Evolutionary conservation across 2,888 invertebrate genomes (phyloP), one percentile per base, ranked within the genome.

Genomic region (Hanleya hanleyi): DNA sequence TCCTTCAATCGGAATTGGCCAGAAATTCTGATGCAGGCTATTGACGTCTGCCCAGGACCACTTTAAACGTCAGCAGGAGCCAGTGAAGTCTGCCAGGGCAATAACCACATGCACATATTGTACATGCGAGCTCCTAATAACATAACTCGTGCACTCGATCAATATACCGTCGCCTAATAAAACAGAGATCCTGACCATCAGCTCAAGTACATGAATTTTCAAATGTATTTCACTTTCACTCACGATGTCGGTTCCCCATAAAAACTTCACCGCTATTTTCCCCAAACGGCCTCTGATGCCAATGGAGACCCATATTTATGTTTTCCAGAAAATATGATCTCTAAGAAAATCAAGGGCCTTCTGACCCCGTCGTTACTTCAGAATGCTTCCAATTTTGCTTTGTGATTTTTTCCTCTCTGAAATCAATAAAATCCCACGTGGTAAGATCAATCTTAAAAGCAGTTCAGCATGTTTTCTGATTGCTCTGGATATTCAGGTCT

Each of bases 391-490:
- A n/a, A n/a, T n/a, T n/a, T n/a, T n/a, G n/a, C 57, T 29, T 57
- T 57, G 32, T 22, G 32, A 22, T 22, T 29, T 57, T 57, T 57
- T 9, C 57, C 18, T 29, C 57, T 29, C 9, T 41, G 18, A 4
- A 57, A 57, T 57, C 57, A 57, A 57, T 57, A 57, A 12, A 57
- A 57, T 57, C 57, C 32, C 29, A 57, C 57, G 32, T 32, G 29
- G 29, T 57, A 57, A 57, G 29, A 57, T 57, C 57, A 57, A 57
- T 57, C 57, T 57, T 57, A 57, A 57, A 57, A 57, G 57, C 29
- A 57, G 29, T 57, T 57, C 26, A 29, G 12, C 57, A 4, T 57
- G 57, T 22, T 57, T 32, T 57, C 22, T 22, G 57, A 57, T 57
- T 22, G 57, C 12, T 15, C 12, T 29, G 15, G 26, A 26, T 29